Evolutionary conservation across 2,113 vertebrate genomes (phyloP).

Genomic region (Crocuta crocuta): DNA sequence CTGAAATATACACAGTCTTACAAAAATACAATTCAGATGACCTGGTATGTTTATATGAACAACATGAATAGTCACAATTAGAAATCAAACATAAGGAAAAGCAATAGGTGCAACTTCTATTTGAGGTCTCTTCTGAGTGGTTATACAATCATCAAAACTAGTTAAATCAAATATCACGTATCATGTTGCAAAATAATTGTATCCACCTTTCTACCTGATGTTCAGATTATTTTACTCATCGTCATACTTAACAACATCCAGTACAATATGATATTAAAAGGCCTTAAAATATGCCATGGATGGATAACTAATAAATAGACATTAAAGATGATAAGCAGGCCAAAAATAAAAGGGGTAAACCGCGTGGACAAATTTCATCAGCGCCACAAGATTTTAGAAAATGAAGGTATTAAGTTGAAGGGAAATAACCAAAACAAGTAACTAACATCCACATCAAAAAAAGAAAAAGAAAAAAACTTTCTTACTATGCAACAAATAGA

Average conservation of each 20-base stretch:
- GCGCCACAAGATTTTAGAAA: not conserved
- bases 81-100: not conserved
- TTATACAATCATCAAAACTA: not conserved
- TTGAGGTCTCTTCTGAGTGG: not conserved
- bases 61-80: not conserved
- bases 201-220: not conserved
- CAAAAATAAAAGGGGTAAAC: constrained; percentile 42
- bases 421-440: not conserved
- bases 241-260: not conserved
- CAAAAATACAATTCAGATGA: not conserved
- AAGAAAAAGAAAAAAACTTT: not conserved
- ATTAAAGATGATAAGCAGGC: not conserved
- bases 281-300: not conserved
- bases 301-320: not conserved
- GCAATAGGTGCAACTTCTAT: not conserved
- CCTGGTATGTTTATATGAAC: not conserved
- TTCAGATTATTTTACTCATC: not conserved
- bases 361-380: not conserved
- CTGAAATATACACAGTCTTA: constrained; percentile 18
- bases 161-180: not conserved
- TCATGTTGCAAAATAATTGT: not conserved
- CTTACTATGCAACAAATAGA: not conserved
- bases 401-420: not conserved
- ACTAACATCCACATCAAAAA: not conserved
- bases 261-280: not conserved